Evolutionary conservation across 2,888 invertebrate species (phyloP).

Genomic region (Neria commutata): DNA sequence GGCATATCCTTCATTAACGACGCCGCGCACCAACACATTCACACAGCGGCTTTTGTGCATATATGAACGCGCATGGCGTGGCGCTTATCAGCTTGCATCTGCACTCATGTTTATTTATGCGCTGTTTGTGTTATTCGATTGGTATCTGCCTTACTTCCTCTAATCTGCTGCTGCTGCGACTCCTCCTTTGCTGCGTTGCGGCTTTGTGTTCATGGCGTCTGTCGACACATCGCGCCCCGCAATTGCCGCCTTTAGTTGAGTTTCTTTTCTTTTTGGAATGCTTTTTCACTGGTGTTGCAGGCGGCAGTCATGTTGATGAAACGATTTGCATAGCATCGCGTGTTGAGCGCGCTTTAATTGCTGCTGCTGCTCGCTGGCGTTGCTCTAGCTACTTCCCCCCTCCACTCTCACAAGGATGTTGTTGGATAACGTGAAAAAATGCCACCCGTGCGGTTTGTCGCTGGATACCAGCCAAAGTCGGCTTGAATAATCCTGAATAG

Average conservation of each 20-base stretch:
- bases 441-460: too few relatives aligned
- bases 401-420: too few relatives aligned
- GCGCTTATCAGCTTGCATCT: constrained; percentile 51
- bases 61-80: constrained; percentile 1
- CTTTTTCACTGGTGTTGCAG: not conserved
- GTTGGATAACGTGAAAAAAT: too few relatives aligned
- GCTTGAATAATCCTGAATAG: too few relatives aligned
- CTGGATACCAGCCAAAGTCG: too few relatives aligned
- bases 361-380: constrained; percentile 20
- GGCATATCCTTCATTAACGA: not conserved
- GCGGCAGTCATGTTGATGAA: constrained; percentile 15
- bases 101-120: constrained; percentile 59
- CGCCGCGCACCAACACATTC: not conserved
- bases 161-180: too few relatives aligned
- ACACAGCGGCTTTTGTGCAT: not conserved
- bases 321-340: constrained; percentile 31
- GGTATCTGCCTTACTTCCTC: constrained; percentile 56
- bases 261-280: not conserved
- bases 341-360: constrained; percentile 33
- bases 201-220: not conserved
- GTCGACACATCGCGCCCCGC: not conserved
- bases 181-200: not conserved
- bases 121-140: constrained; percentile 57
- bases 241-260: not conserved
- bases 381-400: not conserved